These are phyloP conservation scores for Myotis findleyi DNA, from an alignment of 2,797 vertebrate genomes.

Conservation along the genomic window DNA sequence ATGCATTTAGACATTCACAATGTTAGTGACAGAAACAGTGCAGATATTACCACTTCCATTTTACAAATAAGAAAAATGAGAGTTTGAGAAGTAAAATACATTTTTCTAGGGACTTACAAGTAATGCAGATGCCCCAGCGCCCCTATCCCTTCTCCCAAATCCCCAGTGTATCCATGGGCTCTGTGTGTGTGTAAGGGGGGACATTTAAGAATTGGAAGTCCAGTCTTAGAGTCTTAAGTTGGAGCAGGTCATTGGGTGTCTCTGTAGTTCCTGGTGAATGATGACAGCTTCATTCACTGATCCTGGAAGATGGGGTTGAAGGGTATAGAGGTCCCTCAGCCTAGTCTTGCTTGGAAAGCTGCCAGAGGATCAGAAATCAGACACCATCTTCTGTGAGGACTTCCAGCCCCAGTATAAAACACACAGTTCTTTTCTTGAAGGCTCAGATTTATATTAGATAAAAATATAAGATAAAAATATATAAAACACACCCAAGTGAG, in stretches of 20 bases:
- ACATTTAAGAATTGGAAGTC: not conserved
- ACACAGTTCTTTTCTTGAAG: not conserved
- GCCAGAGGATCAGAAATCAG: not conserved
- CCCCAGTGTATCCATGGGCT: not conserved
- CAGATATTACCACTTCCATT: not conserved
- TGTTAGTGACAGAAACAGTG: not conserved
- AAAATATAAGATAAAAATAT: not conserved
- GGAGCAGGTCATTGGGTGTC: not conserved
- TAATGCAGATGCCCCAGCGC: not conserved
- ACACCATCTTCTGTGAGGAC: not conserved
- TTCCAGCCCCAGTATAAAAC: not conserved
- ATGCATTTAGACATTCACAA: not conserved
- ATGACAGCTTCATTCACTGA: not conserved
- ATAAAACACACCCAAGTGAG: not conserved
- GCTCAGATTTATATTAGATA: not conserved
- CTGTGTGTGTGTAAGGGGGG: not conserved
- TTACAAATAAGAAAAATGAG: not conserved
- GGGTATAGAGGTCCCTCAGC: not conserved
- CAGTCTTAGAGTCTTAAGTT: not conserved
- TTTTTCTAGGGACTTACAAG: not conserved
- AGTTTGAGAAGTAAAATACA: not conserved
- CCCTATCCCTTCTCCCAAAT: fast-evolving
- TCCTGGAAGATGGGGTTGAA: not conserved
- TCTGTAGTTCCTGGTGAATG: not conserved
- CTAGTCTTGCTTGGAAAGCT: not conserved